Evolutionary conservation across 2,888 invertebrate species (phyloP).

Genomic region (Aporophyla nigra): DNA sequence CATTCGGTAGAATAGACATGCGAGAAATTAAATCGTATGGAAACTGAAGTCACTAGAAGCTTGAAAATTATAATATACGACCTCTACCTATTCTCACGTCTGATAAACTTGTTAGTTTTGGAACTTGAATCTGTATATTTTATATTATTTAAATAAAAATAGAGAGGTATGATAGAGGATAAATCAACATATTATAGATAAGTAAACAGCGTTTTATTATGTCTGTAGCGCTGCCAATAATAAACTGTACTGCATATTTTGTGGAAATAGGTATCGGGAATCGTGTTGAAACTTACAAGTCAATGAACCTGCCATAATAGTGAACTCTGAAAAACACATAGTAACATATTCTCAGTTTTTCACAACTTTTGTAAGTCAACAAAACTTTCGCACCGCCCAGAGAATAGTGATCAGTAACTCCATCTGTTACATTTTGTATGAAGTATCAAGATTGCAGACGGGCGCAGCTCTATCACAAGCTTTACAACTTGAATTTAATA

Average conservation of each 20-base stretch:
- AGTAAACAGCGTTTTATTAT: background rate
- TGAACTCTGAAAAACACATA: background rate
- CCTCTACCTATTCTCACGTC: slow-evolving; percentile 1
- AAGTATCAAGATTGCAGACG: slow-evolving; percentile 25
- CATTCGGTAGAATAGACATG: slow-evolving; percentile 57
- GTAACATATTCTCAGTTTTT: background rate
- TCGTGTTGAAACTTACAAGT: background rate
- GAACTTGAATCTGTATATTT: no score
- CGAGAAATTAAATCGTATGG: slow-evolving; percentile 74
- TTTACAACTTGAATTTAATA: background rate
- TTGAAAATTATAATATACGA: slow-evolving; percentile 13
- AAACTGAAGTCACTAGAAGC: slow-evolving; percentile 59
- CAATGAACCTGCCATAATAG: background rate
- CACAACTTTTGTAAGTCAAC: background rate
- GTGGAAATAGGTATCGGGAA: background rate
- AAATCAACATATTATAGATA: background rate
- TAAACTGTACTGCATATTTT: background rate
- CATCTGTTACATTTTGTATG: slow-evolving; percentile 39
- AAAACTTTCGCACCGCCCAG: background rate
- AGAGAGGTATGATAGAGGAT: background rate
- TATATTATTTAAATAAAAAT: background rate
- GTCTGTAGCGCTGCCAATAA: background rate
- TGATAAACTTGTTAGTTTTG: background rate
- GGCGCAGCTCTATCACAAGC: background rate
- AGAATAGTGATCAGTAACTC: slow-evolving; percentile 34